phyloP scores from a whole-genome alignment of 2,113 vertebrate genomes.

The Caretta caretta region DNA sequence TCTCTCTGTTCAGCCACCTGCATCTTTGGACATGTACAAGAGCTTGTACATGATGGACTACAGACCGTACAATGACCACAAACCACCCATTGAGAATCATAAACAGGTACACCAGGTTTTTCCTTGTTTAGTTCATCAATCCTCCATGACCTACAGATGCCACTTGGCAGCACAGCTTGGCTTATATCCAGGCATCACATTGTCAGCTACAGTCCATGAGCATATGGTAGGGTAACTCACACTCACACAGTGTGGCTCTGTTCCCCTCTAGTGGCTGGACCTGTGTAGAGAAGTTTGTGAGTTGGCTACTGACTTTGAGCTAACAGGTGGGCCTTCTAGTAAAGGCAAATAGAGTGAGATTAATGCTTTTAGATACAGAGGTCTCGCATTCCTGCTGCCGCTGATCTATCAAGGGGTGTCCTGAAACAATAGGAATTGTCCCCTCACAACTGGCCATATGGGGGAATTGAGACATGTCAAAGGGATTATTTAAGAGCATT shows the following conservation, averaged over 20 bases:
- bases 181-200: not conserved
- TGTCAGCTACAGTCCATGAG: fast-evolving
- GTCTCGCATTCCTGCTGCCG: fast-evolving
- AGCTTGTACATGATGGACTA: conserved; percentile 56
- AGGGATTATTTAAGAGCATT: not conserved
- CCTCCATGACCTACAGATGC: not conserved
- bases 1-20: conserved; percentile 28
- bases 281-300: fast-evolving
- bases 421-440: not conserved
- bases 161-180: not conserved
- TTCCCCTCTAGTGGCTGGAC: fast-evolving
- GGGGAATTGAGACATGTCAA: not conserved
- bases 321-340: not conserved
- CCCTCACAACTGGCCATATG: not conserved
- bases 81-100: not conserved
- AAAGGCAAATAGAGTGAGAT: fast-evolving
- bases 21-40: conserved; percentile 52
- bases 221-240: not conserved
- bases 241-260: not conserved
- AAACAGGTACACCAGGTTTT: fast-evolving
- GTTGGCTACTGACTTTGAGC: fast-evolving
- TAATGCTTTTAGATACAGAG: not conserved
- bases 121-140: fast-evolving
- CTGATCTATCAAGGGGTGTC: not conserved
- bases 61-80: not conserved